Conservation (phyloP, 53 echinoderm and acorn worm genomes). For the Luidia sarsii region DNA sequence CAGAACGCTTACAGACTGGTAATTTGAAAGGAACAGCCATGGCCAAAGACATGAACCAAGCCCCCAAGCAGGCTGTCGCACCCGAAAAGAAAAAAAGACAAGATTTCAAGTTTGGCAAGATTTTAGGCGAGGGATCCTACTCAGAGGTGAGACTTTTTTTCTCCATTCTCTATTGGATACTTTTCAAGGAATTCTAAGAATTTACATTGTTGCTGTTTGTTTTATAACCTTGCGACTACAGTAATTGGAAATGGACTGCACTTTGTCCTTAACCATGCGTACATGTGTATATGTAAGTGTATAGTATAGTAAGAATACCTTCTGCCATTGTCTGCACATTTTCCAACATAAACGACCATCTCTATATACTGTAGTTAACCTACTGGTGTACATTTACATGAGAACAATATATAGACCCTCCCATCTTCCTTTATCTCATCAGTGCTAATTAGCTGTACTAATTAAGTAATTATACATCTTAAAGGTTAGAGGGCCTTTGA, state of each 20-base stretch:
- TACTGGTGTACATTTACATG: too few species aligned
- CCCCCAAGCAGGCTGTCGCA: not conserved
- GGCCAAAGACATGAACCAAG: slow-evolving; percentile 35
- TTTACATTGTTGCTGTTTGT: not conserved
- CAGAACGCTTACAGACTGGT: not conserved
- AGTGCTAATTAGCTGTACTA: too few species aligned
- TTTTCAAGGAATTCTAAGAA: not conserved
- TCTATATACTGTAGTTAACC: too few species aligned
- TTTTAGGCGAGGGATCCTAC: slow-evolving; percentile 96
- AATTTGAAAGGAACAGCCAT: not conserved
- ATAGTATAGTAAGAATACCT: too few species aligned
- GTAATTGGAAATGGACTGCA: not conserved
- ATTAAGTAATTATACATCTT: too few species aligned
- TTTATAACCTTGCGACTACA: not conserved
- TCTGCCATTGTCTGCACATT: too few species aligned
- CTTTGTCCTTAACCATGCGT: not conserved
- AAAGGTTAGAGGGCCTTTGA: too few species aligned
- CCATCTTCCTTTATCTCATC: too few species aligned
- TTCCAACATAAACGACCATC: too few species aligned
- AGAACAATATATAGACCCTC: too few species aligned
- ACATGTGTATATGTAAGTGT: not conserved
- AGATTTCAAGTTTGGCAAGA: slow-evolving; percentile 93
- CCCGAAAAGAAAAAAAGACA: slow-evolving; percentile 74
- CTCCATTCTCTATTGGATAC: not conserved
- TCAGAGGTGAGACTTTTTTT: slow-evolving; percentile 79